Conservation (phyloP, 2,797 vertebrate species). For the Rhincodon typus region DNA sequence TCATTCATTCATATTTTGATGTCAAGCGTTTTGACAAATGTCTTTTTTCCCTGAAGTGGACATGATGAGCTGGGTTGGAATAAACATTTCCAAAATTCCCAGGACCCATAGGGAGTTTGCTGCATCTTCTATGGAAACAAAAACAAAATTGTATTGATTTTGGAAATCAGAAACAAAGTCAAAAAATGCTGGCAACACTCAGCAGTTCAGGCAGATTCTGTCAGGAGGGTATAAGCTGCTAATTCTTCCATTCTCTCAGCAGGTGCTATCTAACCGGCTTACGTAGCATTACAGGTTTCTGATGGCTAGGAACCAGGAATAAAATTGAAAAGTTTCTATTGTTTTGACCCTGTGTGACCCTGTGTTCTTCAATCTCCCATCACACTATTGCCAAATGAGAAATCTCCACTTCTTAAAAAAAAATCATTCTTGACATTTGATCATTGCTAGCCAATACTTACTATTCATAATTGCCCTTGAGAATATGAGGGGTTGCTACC, state of each 20-base stretch:
- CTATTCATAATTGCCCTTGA: not conserved
- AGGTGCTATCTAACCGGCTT: not conserved
- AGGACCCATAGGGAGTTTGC: not conserved
- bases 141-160: too few species aligned
- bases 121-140: too few species aligned
- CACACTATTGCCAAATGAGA: too few species aligned
- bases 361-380: not conserved
- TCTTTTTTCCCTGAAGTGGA: not conserved
- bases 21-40: not conserved
- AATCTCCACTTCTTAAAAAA: not conserved
- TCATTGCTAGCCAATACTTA: too few species aligned
- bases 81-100: not conserved
- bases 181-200: too few species aligned
- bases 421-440: not conserved
- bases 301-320: not conserved
- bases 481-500: not conserved
- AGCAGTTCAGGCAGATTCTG: too few species aligned
- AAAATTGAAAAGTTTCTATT: not conserved
- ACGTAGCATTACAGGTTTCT: not conserved
- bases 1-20: not conserved
- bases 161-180: too few species aligned
- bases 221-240: not conserved
- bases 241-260: not conserved
- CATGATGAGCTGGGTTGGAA: not conserved
- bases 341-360: not conserved